Conservation (phyloP, 2,797 vertebrate species). For the Leucoraja ocellata region DNA sequence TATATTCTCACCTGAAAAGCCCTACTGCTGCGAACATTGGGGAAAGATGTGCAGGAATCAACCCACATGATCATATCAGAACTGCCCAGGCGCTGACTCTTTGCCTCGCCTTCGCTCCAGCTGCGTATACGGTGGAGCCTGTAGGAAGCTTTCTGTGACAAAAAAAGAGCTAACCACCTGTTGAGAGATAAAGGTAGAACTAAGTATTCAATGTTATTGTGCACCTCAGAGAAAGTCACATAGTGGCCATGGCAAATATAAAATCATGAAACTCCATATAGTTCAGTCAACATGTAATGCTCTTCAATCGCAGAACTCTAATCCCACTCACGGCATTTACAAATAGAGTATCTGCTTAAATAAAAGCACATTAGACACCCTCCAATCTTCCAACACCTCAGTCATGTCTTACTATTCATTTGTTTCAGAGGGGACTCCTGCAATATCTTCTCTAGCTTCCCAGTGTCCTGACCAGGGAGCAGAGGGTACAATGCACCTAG, state of each 20-base stretch:
- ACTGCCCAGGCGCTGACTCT: conserved; percentile 58
- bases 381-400: no score
- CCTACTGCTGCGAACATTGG: conserved; percentile 72
- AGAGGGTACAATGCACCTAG: no score
- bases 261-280: background rate
- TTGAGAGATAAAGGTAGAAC: background rate
- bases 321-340: background rate
- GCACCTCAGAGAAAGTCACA: background rate
- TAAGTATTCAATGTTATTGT: background rate
- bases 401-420: no score
- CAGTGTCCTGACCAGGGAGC: no score
- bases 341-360: background rate
- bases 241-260: background rate
- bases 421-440: no score
- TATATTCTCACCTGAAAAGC: conserved; percentile 72
- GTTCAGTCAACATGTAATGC: background rate
- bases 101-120: conserved; percentile 56
- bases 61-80: conserved; percentile 81
- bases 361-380: no score
- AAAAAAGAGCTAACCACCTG: conserved; percentile 98
- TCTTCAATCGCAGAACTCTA: background rate
- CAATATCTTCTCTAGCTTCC: no score
- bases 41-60: conserved; percentile 72
- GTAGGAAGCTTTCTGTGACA: conserved; percentile 91
- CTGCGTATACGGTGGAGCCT: conserved; percentile 78